Evolutionary conservation across 2,888 invertebrate species (phyloP), one percentile per base, ranked within the genome.

Genomic region (Polyploca ridens): DNA sequence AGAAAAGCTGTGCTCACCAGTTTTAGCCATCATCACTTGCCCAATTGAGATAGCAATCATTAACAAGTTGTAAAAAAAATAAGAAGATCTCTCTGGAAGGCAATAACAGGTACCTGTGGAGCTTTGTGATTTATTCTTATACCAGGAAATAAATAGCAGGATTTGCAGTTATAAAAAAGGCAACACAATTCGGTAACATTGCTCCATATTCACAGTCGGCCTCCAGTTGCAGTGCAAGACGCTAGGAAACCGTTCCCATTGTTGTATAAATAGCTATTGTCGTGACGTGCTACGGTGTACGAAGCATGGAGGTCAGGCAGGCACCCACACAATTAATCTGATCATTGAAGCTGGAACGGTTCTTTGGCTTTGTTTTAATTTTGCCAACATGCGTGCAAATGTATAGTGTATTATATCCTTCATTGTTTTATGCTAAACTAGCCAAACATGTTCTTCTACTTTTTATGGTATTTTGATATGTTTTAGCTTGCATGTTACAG

Each of bases 191-290:
- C 60, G n/a, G 38, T 60, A 60, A 60, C 60, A 60, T 60, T 60
- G 35, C n/a, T 16, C 76, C 74, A 71, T 64, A 72, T 67, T 64
- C 72, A 66, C 66, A 62, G 66, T 65, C 65, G 59, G 65, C 70
- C 74, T 70, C 70, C 70, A 62, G 64, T 73, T 19, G 62, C 62
- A 65, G 64, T 73, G 72, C 76, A 81, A 84, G 83, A 77, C 73
- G 78, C 76, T 79, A 83, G 84, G 83, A 87, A 85, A 84, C 77
- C 74, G 77, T 77, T 85, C 79, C 84, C 84, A 90, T 90, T 91
- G 89, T 90, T 82, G 78, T 79, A 80, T 76, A 77, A 78, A 77
- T 74, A 61, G 75, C 89, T 84, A 90, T 90, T 91, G 89, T 90
- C 74, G 80, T 79, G 79, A 77, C 78, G 74, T 76, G 76, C 77